Evolutionary conservation across 1,140 invertebrate genomes (phyloP), one percentile per base, ranked within the genome.

Genomic region (Sycophila sp.): DNA sequence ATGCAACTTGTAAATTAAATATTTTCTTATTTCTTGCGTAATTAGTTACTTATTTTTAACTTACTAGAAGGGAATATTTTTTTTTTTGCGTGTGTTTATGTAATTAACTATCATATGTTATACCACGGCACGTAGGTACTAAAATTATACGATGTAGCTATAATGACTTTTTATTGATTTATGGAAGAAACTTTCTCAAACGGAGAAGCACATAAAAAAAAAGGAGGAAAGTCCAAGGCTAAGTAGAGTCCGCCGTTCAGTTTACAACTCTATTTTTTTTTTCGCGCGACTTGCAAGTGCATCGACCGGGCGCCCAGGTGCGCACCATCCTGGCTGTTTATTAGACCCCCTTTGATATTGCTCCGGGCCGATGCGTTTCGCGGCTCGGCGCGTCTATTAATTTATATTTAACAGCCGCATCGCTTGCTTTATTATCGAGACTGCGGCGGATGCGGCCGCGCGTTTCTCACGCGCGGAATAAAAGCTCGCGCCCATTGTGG

Each of bases 381-480:
- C 72, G 51, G 56, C 63, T 60, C 40, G 40, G 66, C 42, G 70
- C 65, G 60, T 76, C 71, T 76, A 76, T 77, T 75, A 79, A 77
- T 77, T 79, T 73, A 75, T 77, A 76, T 75, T 77, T 78, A 60
- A 77, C 66, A 65, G 67, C 68, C 71, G 34, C 69, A 53, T 36
- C 13, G 2, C 32, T 19, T 19, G n/a, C 22, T 69, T 51, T 60
- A 60, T 68, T 68, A 68, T 59, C 5, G 76, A 75, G 71, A 74
- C 72, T 30, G 49, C 65, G 30, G 60, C 77, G 76, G 77, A 78
- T 78, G 72, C 72, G 70, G 58, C 72, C 30, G 42, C 17, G 47
- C 66, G 73, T 73, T 75, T 79, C 74, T 77, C 77, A 73, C 76
- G 72, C 76, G 75, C 74, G 71, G 66, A 77, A 77, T 77, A 75